phyloP scores from a whole-genome alignment of 2,113 vertebrate species.

The Urocitellus parryii region DNA sequence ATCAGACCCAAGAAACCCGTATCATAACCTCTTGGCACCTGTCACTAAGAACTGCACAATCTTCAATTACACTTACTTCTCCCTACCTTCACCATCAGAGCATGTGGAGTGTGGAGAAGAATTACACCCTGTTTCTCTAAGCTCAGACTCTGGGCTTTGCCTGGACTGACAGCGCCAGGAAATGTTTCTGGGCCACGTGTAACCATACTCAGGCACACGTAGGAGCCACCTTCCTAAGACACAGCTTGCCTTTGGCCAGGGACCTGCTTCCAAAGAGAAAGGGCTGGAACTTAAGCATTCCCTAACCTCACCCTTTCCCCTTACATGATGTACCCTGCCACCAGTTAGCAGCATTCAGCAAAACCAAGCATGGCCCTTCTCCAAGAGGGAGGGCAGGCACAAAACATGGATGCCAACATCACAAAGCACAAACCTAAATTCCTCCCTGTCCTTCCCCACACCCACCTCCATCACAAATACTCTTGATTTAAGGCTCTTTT shows the following conservation, averaged over 20 bases:
- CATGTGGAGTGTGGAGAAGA: neutral
- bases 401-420: slow-evolving; percentile 64
- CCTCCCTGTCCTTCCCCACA: slow-evolving; percentile 1
- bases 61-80: slow-evolving; percentile 8
- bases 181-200: slow-evolving; percentile 7
- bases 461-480: slow-evolving; percentile 38
- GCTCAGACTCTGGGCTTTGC: slow-evolving; percentile 15
- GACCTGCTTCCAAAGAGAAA: slow-evolving; percentile 25
- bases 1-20: slow-evolving; percentile 86
- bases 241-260: neutral
- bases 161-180: slow-evolving; percentile 21
- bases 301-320: neutral
- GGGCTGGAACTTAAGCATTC: neutral
- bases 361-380: slow-evolving; percentile 61
- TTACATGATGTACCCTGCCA: neutral
- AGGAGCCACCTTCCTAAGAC: slow-evolving; percentile 69
- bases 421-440: slow-evolving; percentile 59
- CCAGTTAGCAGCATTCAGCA: slow-evolving; percentile 66
- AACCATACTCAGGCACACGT: neutral
- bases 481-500: slow-evolving; percentile 77
- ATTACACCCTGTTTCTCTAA: slow-evolving; percentile 49
- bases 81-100: slow-evolving; percentile 54
- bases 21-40: slow-evolving; percentile 85
- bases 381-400: slow-evolving; percentile 47
- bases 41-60: slow-evolving; percentile 84